These are phyloP conservation scores for Philotrypesis tridentata DNA, from an alignment of 1,140 invertebrate genomes.

Conservation along the genomic window DNA sequence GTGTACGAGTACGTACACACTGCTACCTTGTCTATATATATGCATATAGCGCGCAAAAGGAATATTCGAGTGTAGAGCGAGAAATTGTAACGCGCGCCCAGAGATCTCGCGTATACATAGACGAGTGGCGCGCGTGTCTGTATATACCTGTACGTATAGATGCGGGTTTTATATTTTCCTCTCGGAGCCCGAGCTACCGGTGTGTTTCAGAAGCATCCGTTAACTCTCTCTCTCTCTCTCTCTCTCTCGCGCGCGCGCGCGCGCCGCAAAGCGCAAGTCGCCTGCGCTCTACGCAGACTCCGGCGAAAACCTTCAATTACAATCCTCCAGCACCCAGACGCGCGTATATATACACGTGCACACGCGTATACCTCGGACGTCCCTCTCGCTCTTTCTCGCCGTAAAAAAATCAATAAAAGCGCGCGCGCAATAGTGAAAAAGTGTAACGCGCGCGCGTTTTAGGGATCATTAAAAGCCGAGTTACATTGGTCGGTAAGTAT, in stretches of 20 bases:
- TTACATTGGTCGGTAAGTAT: constrained; percentile 33
- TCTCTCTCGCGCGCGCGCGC: too few relatives aligned
- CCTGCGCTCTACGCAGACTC: too few relatives aligned
- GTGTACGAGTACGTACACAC: too few relatives aligned
- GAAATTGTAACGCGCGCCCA: background rate
- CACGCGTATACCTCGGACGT: too few relatives aligned
- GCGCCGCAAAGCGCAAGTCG: background rate
- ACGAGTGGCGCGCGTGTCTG: too few relatives aligned
- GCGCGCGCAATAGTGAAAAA: constrained; percentile 13
- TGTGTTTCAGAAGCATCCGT: background rate
- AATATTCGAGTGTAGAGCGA: too few relatives aligned
- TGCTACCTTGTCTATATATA: too few relatives aligned
- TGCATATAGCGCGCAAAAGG: background rate
- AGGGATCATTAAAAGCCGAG: constrained; percentile 36
- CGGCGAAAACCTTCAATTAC: background rate
- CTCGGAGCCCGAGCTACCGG: background rate
- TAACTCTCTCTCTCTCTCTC: too few relatives aligned
- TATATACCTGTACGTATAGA: too few relatives aligned
- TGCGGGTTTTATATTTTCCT: background rate
- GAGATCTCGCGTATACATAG: too few relatives aligned
- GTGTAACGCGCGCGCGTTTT: constrained; percentile 29
- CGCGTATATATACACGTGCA: too few relatives aligned
- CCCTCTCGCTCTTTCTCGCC: background rate
- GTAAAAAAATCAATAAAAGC: constrained; percentile 4
- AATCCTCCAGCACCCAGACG: background rate